phyloP scores from a whole-genome alignment of 2,113 vertebrate species.

The Gobio gobio region DNA sequence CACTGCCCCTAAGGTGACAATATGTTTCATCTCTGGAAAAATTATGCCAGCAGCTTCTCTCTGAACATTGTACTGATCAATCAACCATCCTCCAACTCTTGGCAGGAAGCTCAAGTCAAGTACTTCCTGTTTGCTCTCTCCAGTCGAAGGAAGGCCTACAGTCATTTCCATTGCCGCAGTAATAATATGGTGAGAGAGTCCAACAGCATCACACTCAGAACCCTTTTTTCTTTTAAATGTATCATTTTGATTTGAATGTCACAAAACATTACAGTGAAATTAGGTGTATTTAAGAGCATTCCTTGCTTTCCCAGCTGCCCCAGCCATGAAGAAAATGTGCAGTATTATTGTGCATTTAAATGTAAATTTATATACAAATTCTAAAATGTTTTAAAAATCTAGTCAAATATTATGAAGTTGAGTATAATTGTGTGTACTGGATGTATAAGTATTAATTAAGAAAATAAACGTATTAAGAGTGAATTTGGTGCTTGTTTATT shows the following conservation, averaged over 20 bases:
- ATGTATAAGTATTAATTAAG: no score
- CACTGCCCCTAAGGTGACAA: constrained; percentile 83
- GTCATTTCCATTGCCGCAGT: constrained; percentile 90
- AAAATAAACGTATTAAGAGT: no score
- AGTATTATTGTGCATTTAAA: not conserved
- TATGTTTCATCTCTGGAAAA: not conserved
- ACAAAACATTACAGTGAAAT: not conserved
- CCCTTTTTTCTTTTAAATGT: not conserved
- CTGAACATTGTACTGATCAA: not conserved
- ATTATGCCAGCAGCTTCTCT: not conserved
- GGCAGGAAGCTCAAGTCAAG: constrained; percentile 84
- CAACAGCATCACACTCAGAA: not conserved
- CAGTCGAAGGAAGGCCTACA: constrained; percentile 87
- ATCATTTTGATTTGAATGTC: not conserved
- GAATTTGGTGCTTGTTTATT: no score
- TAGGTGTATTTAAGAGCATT: not conserved
- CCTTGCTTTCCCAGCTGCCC: not conserved
- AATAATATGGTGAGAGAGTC: constrained; percentile 86
- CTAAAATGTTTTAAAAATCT: not conserved
- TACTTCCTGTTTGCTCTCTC: constrained; percentile 89
- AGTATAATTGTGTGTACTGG: no score
- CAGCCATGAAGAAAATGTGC: not conserved
- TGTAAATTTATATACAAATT: not conserved
- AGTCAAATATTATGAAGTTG: not conserved
- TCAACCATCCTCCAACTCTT: constrained; percentile 3